Evolutionary conservation across 2,888 invertebrate genomes (phyloP).

Genomic region (Trichopoda pennipes): DNA sequence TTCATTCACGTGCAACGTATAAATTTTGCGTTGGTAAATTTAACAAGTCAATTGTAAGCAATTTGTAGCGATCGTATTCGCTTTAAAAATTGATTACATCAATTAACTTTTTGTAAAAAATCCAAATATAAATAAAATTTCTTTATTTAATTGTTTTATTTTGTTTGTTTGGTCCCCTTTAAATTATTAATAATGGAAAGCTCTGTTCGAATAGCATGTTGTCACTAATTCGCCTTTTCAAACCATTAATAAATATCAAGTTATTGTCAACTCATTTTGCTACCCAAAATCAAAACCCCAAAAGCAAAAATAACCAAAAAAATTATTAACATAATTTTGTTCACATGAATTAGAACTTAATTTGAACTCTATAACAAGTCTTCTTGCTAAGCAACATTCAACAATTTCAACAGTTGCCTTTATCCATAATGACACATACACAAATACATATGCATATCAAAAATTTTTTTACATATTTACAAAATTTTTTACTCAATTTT

Average conservation of each 20-base stretch:
- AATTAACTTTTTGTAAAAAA: too few relatives aligned
- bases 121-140: too few relatives aligned
- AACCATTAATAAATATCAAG: constrained; percentile 43
- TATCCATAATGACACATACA: neutral
- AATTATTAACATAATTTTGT: neutral
- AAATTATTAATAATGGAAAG: neutral
- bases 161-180: neutral
- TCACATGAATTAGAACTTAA: neutral
- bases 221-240: constrained; percentile 40
- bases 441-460: neutral
- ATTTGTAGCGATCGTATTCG: too few relatives aligned
- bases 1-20: too few relatives aligned
- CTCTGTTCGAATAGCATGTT: constrained; percentile 60
- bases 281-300: neutral
- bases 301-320: too few relatives aligned
- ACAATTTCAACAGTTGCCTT: constrained; percentile 20
- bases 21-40: too few relatives aligned
- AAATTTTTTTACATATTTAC: constrained; percentile 33
- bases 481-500: neutral
- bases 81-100: too few relatives aligned
- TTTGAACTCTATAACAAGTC: neutral
- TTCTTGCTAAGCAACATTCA: neutral
- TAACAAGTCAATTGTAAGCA: too few relatives aligned
- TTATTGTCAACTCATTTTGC: constrained; percentile 49
- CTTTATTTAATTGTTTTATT: too few relatives aligned